Conservation (phyloP, 1,140 invertebrate genomes). For the Cephus cinctus region DNA sequence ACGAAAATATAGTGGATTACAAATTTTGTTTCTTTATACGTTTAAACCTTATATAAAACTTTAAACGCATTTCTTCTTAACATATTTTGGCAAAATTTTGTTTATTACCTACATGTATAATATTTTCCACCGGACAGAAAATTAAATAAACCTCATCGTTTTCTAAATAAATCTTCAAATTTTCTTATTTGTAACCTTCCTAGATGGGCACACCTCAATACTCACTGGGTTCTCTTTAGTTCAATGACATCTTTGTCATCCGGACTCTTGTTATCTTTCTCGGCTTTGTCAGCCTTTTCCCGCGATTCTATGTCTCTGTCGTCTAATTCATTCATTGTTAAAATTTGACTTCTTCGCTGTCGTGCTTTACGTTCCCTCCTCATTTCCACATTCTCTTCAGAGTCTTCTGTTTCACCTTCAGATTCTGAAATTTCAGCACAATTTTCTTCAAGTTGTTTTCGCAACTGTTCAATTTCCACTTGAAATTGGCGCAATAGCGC, state of each 20-base stretch:
- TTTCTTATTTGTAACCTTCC: background rate
- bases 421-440: slow-evolving; percentile 42
- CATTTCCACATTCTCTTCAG: slow-evolving; percentile 34
- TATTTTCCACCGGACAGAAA: too few species aligned
- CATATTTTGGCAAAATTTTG: too few species aligned
- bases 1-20: background rate
- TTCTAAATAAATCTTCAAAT: too few species aligned
- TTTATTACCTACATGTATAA: too few species aligned
- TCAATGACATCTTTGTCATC: slow-evolving; percentile 50
- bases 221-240: slow-evolving; percentile 52
- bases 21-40: too few species aligned
- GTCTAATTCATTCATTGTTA: slow-evolving; percentile 46
- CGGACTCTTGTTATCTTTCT: slow-evolving; percentile 48
- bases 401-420: slow-evolving; percentile 42
- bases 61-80: too few species aligned
- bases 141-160: too few species aligned
- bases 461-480: slow-evolving; percentile 91
- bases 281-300: slow-evolving; percentile 47
- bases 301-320: slow-evolving; percentile 30
- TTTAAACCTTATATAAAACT: too few species aligned
- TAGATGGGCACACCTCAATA: slow-evolving; percentile 10
- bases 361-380: slow-evolving; percentile 35
- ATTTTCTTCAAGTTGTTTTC: slow-evolving; percentile 78
- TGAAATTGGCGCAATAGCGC: slow-evolving; percentile 94
- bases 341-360: slow-evolving; percentile 41